Conservation (phyloP, 2,113 vertebrate species). For the Clarias gariepinus region DNA sequence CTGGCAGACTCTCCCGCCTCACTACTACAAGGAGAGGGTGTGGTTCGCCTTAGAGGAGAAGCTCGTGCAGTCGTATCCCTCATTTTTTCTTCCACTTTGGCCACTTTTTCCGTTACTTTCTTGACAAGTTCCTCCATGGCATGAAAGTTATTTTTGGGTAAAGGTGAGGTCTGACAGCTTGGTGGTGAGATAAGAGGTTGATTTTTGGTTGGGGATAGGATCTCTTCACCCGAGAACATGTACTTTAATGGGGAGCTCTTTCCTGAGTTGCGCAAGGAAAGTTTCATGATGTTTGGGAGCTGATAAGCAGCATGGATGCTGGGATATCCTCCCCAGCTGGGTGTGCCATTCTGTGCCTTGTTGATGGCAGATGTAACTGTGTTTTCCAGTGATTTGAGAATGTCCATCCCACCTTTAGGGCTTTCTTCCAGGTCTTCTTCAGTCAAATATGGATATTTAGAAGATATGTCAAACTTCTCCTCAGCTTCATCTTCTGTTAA, state of each 20-base stretch:
- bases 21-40: conserved; percentile 88
- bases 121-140: conserved; percentile 98
- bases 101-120: conserved; percentile 97
- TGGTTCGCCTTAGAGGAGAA: conserved; percentile 82
- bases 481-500: conserved; percentile 80
- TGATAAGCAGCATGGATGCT: conserved; percentile 99
- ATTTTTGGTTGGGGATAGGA: conserved; percentile 85
- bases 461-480: conserved; percentile 92
- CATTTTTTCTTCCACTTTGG: conserved; percentile 94
- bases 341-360: conserved; percentile 97
- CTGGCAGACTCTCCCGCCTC: conserved; percentile 82
- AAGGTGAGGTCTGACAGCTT: conserved; percentile 88
- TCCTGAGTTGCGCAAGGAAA: conserved; percentile 88
- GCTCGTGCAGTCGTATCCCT: conserved; percentile 82
- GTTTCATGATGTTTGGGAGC: conserved; percentile 97
- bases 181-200: conserved; percentile 87
- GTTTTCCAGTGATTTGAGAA: conserved; percentile 97
- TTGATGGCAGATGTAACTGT: conserved; percentile 98
- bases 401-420: conserved; percentile 95
- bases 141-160: conserved; percentile 94
- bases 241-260: conserved; percentile 87
- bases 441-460: conserved; percentile 94
- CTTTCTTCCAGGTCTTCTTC: conserved; percentile 95
- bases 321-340: conserved; percentile 97
- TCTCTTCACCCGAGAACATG: conserved; percentile 83